Percentiles rank a stretch among this genome's conserved stretches.
phyloP scores from a whole-genome alignment of 1,140 invertebrate genomes.

The Scaptomyza graminum region DNA sequence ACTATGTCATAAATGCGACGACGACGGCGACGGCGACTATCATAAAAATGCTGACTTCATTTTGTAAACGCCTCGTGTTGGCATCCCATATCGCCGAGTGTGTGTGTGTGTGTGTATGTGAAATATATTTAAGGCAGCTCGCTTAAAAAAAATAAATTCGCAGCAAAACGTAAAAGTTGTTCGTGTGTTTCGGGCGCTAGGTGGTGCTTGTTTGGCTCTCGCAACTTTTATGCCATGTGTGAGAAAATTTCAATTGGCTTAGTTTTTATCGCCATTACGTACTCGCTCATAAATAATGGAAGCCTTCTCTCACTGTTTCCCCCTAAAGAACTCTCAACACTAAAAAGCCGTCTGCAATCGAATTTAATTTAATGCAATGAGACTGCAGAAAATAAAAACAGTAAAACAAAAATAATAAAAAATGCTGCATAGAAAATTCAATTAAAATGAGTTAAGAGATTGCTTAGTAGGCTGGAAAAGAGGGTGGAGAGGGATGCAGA shows the following conservation, averaged over 20 bases:
- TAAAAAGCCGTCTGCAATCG: conserved; percentile 16
- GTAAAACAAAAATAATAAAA: conserved; percentile 7
- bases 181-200: conserved; percentile 21
- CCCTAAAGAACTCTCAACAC: too few relatives aligned
- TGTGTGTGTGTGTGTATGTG: not conserved
- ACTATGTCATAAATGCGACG: conserved; percentile 61
- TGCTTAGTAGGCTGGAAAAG: not conserved
- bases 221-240: conserved; percentile 52
- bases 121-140: conserved; percentile 48
- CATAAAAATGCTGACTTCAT: conserved; percentile 66
- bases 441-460: conserved; percentile 32
- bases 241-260: conserved; percentile 63
- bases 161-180: conserved; percentile 35
- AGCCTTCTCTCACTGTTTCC: not conserved
- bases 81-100: conserved; percentile 21
- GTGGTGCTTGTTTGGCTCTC: conserved; percentile 26
- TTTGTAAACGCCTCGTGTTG: conserved; percentile 55
- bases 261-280: conserved; percentile 27
- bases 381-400: conserved; percentile 7
- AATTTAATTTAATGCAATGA: conserved; percentile 41
- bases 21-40: conserved; percentile 54
- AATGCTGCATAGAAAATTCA: conserved; percentile 14
- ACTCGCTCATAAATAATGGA: conserved; percentile 43
- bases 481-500: not conserved
- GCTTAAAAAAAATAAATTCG: conserved; percentile 13